Percentiles rank a stretch among this genome's conserved stretches.
These are phyloP conservation scores for Scaptomyza flava DNA, from an alignment of 2,888 invertebrate species.

Conservation along the genomic window DNA sequence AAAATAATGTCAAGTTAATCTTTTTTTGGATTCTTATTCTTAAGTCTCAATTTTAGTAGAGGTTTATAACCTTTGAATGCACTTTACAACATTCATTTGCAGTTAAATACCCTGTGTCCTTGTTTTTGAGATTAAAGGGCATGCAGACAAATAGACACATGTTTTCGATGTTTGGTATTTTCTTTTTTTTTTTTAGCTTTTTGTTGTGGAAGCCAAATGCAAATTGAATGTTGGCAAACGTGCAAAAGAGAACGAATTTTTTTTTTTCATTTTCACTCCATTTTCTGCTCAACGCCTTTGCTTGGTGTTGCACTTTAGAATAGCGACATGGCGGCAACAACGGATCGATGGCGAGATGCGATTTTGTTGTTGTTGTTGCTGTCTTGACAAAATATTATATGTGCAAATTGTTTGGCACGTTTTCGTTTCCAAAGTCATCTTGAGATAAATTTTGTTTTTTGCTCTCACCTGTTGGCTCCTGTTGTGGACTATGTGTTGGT, in stretches of 20 bases:
- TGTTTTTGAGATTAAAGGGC: conserved; percentile 14
- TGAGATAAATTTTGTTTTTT: background rate
- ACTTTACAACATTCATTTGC: background rate
- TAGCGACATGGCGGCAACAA: conserved; percentile 5
- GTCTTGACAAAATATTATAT: conserved; percentile 47
- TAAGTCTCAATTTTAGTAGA: background rate
- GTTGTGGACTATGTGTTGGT: conserved; percentile 52
- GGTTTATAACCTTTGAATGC: background rate
- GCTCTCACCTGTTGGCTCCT: conserved; percentile 67
- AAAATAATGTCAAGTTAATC: no score
- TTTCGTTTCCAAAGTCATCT: conserved; percentile 25
- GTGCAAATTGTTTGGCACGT: conserved; percentile 30
- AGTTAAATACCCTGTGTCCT: conserved; percentile 14
- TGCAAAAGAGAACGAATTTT: conserved; percentile 47
- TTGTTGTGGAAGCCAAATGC: conserved; percentile 58
- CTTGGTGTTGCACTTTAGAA: conserved; percentile 5
- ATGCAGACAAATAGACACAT: conserved; percentile 26
- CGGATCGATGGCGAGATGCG: conserved; percentile 34
- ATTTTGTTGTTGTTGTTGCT: conserved; percentile 10
- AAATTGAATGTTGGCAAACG: conserved; percentile 76
- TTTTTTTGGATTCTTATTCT: no score
- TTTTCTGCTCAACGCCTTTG: background rate
- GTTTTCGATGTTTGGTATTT: conserved; percentile 32
- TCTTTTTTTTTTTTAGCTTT: conserved; percentile 14
- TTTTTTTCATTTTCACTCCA: background rate